Percentiles rank a stretch among this genome's conserved stretches.
Evolutionary conservation across 2,797 vertebrate species (phyloP).

Genomic region (Lacerta viridis): DNA sequence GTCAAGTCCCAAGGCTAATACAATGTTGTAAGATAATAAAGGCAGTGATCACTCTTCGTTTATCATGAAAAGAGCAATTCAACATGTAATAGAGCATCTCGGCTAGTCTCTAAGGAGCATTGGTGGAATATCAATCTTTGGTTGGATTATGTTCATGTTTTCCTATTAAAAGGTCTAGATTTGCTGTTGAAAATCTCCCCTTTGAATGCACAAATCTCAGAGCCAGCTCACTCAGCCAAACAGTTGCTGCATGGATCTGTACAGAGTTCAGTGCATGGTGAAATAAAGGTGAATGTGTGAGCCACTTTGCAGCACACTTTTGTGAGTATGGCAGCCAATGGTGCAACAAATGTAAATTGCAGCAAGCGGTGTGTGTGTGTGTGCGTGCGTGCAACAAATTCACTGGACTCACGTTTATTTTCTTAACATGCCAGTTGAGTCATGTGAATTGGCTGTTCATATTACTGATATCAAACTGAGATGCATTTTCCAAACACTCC

Average conservation of each 20-base stretch:
- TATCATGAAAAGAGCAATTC: background rate
- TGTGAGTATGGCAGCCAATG: background rate
- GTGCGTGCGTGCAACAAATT: background rate
- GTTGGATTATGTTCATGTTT: background rate
- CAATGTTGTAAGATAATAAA: background rate
- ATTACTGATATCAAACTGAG: background rate
- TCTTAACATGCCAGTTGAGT: background rate
- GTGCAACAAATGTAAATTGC: background rate
- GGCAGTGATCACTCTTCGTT: constrained; percentile 8
- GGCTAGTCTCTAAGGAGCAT: background rate
- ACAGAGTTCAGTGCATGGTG: background rate
- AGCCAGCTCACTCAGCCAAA: background rate
- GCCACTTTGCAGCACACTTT: background rate
- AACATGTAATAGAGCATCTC: background rate
- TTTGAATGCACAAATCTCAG: background rate
- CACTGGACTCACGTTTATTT: background rate
- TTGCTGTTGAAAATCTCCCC: background rate
- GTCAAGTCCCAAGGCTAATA: background rate
- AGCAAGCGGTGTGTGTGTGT: background rate
- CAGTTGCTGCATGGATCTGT: background rate
- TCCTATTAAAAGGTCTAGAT: background rate
- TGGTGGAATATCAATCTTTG: background rate
- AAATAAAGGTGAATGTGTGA: background rate
- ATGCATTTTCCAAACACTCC: background rate
- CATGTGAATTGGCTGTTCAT: background rate